These are phyloP conservation scores for Pantherophis guttatus DNA, from an alignment of 2,113 vertebrate genomes.

Conservation along the genomic window DNA sequence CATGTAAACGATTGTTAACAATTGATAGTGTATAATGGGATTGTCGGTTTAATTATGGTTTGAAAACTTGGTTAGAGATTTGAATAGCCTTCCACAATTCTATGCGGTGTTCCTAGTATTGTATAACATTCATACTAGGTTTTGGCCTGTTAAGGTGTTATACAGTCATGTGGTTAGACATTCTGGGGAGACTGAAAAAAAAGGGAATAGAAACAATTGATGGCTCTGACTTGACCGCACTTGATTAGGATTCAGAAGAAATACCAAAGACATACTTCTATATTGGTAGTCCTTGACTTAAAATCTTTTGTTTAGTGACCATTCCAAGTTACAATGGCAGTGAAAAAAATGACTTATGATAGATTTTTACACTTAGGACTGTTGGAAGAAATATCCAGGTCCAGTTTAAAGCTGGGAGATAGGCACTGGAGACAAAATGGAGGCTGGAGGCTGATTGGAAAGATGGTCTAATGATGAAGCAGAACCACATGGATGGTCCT, in stretches of 20 bases:
- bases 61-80: not conserved
- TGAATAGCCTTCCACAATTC: not conserved
- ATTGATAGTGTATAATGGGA: not conserved
- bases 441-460: too few species aligned
- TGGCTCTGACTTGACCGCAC: not conserved
- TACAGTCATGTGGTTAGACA: not conserved
- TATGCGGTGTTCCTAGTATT: not conserved
- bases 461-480: too few species aligned
- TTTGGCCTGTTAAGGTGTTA: not conserved
- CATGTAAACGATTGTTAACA: not conserved
- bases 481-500: too few species aligned
- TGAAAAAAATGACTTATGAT: not conserved
- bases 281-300: not conserved
- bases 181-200: not conserved
- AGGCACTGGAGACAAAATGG: too few species aligned
- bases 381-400: too few species aligned
- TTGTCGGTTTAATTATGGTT: not conserved
- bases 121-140: not conserved
- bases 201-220: not conserved
- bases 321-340: not conserved
- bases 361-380: not conserved
- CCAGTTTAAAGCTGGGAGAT: too few species aligned
- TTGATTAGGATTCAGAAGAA: not conserved
- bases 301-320: not conserved
- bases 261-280: not conserved